A percentile compares a stretch with the other conserved stretches of the same genome.
Evolutionary conservation across 1,140 invertebrate genomes (phyloP).

Genomic region (Caenorhabditis inopinata): DNA sequence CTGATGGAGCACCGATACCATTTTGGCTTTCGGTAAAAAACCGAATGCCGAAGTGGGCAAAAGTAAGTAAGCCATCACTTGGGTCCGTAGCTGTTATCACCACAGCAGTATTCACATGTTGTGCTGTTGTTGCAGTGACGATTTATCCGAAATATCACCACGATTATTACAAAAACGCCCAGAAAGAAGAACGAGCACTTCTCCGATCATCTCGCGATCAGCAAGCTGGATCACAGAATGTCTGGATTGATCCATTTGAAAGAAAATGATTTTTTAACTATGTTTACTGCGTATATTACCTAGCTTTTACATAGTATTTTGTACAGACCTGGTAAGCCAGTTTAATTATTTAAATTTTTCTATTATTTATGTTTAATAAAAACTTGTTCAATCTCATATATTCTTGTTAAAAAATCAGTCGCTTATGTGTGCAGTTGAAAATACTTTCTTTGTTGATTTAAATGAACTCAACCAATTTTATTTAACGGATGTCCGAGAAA

Average conservation of each 20-base stretch:
- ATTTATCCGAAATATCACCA: constrained; percentile 42
- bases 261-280: constrained; percentile 35
- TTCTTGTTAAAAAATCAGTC: not conserved
- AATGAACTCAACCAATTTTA: not conserved
- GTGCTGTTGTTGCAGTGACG: constrained; percentile 45
- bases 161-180: constrained; percentile 49
- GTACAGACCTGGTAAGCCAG: too few relatives aligned
- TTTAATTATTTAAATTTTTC: too few relatives aligned
- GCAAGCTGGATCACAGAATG: constrained; percentile 38
- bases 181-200: constrained; percentile 40
- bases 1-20: constrained; percentile 40
- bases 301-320: too few relatives aligned
- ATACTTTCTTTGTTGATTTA: too few relatives aligned
- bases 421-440: too few relatives aligned
- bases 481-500: constrained; percentile 12
- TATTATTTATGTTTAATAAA: too few relatives aligned
- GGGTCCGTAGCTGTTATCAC: constrained; percentile 45
- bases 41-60: constrained; percentile 14
- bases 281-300: not conserved
- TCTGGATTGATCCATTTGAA: constrained; percentile 49
- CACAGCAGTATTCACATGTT: constrained; percentile 38
- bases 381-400: not conserved
- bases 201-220: constrained; percentile 44
- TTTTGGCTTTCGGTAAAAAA: constrained; percentile 41
- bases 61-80: constrained; percentile 26